A percentile compares a stretch with the other conserved stretches of the same genome.
phyloP scores from a whole-genome alignment of 2,113 vertebrate genomes.

The Acanthochromis polyacanthus region DNA sequence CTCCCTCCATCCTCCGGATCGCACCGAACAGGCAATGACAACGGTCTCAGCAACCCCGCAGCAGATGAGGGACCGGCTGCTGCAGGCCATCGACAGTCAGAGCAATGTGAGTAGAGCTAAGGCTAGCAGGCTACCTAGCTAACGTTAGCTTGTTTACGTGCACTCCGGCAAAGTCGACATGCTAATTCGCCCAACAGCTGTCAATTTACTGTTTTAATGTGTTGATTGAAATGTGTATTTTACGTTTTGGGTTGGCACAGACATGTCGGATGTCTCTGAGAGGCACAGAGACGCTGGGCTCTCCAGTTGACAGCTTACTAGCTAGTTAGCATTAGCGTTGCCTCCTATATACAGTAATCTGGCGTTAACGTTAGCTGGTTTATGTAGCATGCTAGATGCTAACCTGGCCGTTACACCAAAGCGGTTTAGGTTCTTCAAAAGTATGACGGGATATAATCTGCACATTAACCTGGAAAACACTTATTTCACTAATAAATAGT shows the following conservation, averaged over 20 bases:
- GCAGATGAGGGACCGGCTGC: conserved; percentile 98
- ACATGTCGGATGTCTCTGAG: conserved; percentile 1
- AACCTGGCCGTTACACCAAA: conserved; percentile 50
- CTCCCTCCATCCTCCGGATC: conserved; percentile 89
- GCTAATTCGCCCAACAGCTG: neutral
- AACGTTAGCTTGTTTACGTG: conserved; percentile 65
- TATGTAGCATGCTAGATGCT: conserved; percentile 62
- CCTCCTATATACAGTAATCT: conserved; percentile 32
- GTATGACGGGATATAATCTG: neutral
- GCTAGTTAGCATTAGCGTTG: conserved; percentile 61
- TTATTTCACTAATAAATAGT: rapidly evolving
- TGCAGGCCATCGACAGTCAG: conserved; percentile 96
- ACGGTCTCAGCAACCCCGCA: conserved; percentile 95
- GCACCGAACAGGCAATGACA: conserved; percentile 94
- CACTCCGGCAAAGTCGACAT: conserved; percentile 18
- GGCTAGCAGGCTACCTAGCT: conserved; percentile 60
- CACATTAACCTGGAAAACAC: neutral
- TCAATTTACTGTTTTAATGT: neutral
- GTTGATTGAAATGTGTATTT: neutral
- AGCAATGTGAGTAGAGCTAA: conserved; percentile 91
- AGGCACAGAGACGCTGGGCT: neutral
- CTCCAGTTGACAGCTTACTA: conserved; percentile 67
- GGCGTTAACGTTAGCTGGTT: conserved; percentile 31
- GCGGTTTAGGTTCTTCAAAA: conserved; percentile 16
- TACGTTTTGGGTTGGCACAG: neutral